Evolutionary conservation across 2,888 invertebrate species (phyloP), one percentile per base, ranked within the genome.

Genomic region (Hypercompe scribonia): DNA sequence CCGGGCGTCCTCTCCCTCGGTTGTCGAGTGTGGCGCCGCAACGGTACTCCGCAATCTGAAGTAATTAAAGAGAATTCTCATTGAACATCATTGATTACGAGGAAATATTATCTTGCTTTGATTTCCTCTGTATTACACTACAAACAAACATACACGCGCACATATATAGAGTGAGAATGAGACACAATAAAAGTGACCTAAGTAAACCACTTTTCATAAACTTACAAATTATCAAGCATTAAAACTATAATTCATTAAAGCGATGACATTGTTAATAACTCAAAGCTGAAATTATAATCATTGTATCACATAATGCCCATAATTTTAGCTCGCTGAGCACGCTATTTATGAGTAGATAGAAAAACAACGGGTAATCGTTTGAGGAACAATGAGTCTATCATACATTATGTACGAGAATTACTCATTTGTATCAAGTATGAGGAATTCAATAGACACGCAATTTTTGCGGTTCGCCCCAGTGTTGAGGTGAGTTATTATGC

Each of bases 41-140:
- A 92, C 65, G 97, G 97, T 64, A 97, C 96, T 58, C 97, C 97
- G 90, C 97, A 97, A 92, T 97, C 97, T 97, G 93, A 71, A 89
- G 86, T n/a, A 11, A 73, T 3, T 58, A 15, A 61, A 61, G 18
- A 18, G 7, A 61, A 61, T 7, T 2, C 5, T 31, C 15, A 18
- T 31, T 61, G 7, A 61, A 61, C 31, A 8, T 50, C 50, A 24
- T 50, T 50, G 24, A 21, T 21, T n/a, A n/a, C n/a, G n/a, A n/a
- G n/a, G n/a, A n/a, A n/a, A n/a, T n/a, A n/a, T n/a, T n/a, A n/a
- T n/a, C n/a, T n/a, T n/a, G n/a, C n/a, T n/a, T n/a, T n/a, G n/a
- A n/a, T n/a, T n/a, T n/a, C n/a, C n/a, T n/a, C n/a, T n/a, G n/a
- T n/a, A n/a, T n/a, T n/a, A n/a, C n/a, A n/a, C n/a, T n/a, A n/a